phyloP scores from a whole-genome alignment of 2,113 vertebrate species.

The Vidua macroura region DNA sequence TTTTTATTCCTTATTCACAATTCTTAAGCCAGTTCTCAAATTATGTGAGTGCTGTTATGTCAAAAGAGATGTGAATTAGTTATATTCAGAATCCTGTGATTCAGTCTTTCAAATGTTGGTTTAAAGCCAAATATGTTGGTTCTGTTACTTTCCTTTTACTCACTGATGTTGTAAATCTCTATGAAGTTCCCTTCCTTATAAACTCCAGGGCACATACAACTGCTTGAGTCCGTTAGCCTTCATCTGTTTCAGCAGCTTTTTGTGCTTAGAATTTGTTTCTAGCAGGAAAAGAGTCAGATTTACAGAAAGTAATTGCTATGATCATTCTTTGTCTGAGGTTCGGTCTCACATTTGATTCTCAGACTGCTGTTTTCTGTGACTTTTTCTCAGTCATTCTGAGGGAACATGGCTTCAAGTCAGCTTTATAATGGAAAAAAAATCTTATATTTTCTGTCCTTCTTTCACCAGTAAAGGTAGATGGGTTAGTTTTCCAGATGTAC shows the following conservation, averaged over 20 bases:
- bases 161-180: not conserved
- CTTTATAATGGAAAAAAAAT: not conserved
- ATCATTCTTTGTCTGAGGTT: not conserved
- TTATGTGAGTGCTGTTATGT: not conserved
- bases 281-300: not conserved
- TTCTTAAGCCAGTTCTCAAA: not conserved
- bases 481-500: not conserved
- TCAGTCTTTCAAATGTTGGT: not conserved
- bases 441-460: not conserved
- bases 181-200: not conserved
- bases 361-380: not conserved
- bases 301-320: not conserved
- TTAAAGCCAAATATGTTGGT: not conserved
- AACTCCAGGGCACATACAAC: not conserved
- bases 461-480: not conserved
- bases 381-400: not conserved
- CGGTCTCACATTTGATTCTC: not conserved
- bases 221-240: not conserved
- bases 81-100: not conserved
- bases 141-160: not conserved
- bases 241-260: not conserved
- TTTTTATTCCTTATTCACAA: not conserved
- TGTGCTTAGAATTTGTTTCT: not conserved
- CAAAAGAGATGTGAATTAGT: not conserved
- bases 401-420: not conserved